A percentile compares a stretch with the other conserved stretches of the same genome.
Conservation (phyloP, 2,113 vertebrate genomes). For the Bathybates hornii region DNA sequence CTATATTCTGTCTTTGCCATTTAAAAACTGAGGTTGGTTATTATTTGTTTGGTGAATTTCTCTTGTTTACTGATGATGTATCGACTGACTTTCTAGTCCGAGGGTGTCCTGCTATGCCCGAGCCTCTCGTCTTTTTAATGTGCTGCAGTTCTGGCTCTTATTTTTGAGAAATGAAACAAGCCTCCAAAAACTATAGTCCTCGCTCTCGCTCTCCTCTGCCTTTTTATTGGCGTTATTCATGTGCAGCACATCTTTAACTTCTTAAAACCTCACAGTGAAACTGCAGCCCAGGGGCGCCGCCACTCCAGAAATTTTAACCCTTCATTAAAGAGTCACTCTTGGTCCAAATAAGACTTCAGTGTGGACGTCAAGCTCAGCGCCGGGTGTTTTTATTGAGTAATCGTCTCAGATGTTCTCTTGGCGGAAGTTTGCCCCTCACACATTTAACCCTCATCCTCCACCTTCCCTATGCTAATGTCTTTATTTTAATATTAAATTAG, state of each 20-base stretch:
- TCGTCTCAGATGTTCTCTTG: background rate
- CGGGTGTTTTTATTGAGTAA: background rate
- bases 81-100: background rate
- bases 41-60: background rate
- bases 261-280: background rate
- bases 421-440: background rate
- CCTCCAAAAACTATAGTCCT: background rate
- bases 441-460: fast-evolving
- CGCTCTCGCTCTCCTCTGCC: background rate
- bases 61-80: background rate
- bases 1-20: background rate
- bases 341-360: background rate
- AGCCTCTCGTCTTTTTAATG: background rate
- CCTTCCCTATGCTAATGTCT: background rate
- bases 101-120: background rate
- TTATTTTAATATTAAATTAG: background rate
- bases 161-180: background rate
- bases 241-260: background rate
- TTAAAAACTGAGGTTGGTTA: background rate
- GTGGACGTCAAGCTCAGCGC: fast-evolving
- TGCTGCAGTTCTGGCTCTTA: background rate
- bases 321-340: background rate
- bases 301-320: background rate
- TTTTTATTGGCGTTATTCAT: background rate
- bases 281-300: background rate